Evolutionary conservation across 2,113 vertebrate species (phyloP).

Genomic region (Pseudonaja textilis): DNA sequence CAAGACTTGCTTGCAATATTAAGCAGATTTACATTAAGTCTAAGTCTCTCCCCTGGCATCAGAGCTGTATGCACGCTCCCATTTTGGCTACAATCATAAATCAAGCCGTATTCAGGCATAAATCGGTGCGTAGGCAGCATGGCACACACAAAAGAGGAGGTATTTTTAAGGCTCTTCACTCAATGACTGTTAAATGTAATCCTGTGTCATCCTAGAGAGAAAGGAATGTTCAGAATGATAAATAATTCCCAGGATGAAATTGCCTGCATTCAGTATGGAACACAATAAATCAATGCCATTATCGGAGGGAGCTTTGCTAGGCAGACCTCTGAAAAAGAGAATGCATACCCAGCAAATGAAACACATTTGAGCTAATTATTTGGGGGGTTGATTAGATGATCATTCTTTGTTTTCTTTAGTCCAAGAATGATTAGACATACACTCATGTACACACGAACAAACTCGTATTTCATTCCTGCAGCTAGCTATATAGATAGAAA

Average conservation of each 20-base stretch:
- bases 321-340: background rate
- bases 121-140: background rate
- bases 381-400: background rate
- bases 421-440: background rate
- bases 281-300: conserved; percentile 2
- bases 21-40: conserved; percentile 10
- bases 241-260: conserved; percentile 14
- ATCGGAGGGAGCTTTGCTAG: background rate
- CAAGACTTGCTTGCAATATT: background rate
- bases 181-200: background rate
- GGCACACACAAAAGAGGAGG: background rate
- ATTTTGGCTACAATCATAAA: background rate
- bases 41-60: background rate
- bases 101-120: background rate
- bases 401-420: background rate
- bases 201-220: background rate
- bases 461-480: background rate
- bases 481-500: background rate
- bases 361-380: background rate
- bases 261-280: background rate
- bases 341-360: background rate
- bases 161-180: background rate
- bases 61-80: background rate
- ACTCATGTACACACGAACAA: background rate
- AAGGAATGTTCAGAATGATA: conserved; percentile 16